Percentiles rank a stretch among this genome's conserved stretches.
Evolutionary conservation across 2,888 invertebrate genomes (phyloP).

Genomic region (Eupeodes latifasciatus): DNA sequence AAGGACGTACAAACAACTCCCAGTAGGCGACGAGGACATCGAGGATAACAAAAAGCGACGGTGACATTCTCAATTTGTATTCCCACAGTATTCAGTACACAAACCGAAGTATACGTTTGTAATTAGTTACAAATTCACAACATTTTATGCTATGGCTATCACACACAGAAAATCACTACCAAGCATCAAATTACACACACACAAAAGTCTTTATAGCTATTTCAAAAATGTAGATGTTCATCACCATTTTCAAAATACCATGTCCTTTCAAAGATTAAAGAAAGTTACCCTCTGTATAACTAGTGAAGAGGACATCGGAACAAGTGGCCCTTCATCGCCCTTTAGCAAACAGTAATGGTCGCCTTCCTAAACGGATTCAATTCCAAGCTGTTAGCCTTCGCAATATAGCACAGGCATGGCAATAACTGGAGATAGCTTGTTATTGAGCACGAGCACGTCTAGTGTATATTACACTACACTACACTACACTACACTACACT

Average conservation of each 20-base stretch:
- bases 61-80: not conserved
- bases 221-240: constrained; percentile 43
- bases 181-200: constrained; percentile 1
- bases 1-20: not conserved
- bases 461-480: not conserved
- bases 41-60: not conserved
- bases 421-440: constrained; percentile 47
- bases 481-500: not conserved
- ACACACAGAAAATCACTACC: not conserved
- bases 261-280: constrained; percentile 45
- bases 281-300: constrained; percentile 2
- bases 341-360: constrained; percentile 42
- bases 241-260: constrained; percentile 40
- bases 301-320: not conserved
- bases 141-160: not conserved
- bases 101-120: not conserved
- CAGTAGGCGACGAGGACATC: too few species aligned
- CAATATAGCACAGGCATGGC: constrained; percentile 40
- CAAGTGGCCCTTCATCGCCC: constrained; percentile 17
- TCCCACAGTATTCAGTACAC: not conserved
- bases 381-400: constrained; percentile 46
- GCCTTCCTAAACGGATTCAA: constrained; percentile 40
- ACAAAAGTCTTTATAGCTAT: not conserved
- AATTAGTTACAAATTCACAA: constrained; percentile 24
- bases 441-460: constrained; percentile 13